These are phyloP conservation scores for Drosophila cardini DNA, from an alignment of 1,140 invertebrate species.

Conservation along the genomic window DNA sequence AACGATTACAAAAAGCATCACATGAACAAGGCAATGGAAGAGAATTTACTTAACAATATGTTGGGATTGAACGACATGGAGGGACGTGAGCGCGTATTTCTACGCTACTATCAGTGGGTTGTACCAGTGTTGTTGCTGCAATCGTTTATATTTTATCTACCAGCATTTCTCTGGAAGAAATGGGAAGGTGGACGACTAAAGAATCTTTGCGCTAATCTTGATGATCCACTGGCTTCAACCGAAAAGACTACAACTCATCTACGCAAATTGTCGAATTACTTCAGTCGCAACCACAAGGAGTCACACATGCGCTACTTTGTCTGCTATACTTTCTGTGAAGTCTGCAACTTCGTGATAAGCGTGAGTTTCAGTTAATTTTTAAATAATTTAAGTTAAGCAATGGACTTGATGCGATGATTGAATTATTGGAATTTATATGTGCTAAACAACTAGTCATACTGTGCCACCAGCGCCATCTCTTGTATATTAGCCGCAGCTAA, in stretches of 20 bases:
- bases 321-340: slow-evolving; percentile 89
- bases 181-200: slow-evolving; percentile 89
- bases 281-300: slow-evolving; percentile 86
- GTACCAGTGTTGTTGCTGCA: slow-evolving; percentile 93
- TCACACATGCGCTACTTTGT: slow-evolving; percentile 89
- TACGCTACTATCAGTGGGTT: slow-evolving; percentile 96
- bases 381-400: too few relatives aligned
- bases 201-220: slow-evolving; percentile 85
- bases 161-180: slow-evolving; percentile 91
- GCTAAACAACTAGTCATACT: too few relatives aligned
- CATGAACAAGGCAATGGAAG: slow-evolving; percentile 30
- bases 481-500: too few relatives aligned
- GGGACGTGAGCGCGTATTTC: slow-evolving; percentile 83
- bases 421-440: too few relatives aligned
- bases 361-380: slow-evolving; percentile 81
- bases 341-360: slow-evolving; percentile 89
- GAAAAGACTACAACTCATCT: slow-evolving; percentile 86
- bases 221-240: slow-evolving; percentile 66
- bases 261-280: slow-evolving; percentile 86
- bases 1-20: not conserved
- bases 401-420: too few relatives aligned
- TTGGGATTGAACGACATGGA: slow-evolving; percentile 23
- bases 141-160: slow-evolving; percentile 90
- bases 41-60: slow-evolving; percentile 22
- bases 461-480: too few relatives aligned